Conservation (phyloP, 2,113 vertebrate species). For the Rallus limicola region DNA sequence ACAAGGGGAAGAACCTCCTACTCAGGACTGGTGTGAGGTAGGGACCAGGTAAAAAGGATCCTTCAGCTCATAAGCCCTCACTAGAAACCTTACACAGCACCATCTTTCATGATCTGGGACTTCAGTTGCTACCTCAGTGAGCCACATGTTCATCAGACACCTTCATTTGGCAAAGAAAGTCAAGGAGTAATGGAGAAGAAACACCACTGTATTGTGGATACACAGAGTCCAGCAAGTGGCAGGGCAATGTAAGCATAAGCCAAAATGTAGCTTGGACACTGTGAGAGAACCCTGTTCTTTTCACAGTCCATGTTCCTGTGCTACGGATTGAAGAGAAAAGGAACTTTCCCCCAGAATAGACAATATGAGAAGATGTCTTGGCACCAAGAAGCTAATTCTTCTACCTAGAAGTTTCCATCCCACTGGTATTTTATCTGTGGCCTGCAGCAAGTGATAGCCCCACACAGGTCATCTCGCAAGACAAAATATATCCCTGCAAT, state of each 20-base stretch:
- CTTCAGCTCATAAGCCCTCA: background rate
- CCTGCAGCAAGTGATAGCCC: background rate
- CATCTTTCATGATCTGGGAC: background rate
- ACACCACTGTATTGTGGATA: background rate
- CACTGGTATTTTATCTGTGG: background rate
- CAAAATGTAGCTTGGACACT: background rate
- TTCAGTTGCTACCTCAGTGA: background rate
- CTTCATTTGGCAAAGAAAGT: background rate
- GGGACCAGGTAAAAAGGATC: background rate
- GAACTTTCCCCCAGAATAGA: background rate
- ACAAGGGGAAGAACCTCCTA: rapidly evolving
- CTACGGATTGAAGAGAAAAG: background rate
- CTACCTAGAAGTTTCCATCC: background rate
- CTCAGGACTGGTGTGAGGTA: background rate
- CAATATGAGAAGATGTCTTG: background rate
- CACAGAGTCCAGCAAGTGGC: background rate
- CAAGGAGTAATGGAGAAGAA: background rate
- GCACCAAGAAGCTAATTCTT: background rate
- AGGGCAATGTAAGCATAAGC: background rate
- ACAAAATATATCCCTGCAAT: background rate
- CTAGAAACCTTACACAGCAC: background rate
- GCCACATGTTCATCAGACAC: background rate
- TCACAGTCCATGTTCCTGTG: background rate
- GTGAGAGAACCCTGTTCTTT: background rate
- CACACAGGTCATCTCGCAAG: background rate